These are phyloP conservation scores for Zosterops lateralis DNA, from an alignment of 2,113 vertebrate species.

Conservation along the genomic window DNA sequence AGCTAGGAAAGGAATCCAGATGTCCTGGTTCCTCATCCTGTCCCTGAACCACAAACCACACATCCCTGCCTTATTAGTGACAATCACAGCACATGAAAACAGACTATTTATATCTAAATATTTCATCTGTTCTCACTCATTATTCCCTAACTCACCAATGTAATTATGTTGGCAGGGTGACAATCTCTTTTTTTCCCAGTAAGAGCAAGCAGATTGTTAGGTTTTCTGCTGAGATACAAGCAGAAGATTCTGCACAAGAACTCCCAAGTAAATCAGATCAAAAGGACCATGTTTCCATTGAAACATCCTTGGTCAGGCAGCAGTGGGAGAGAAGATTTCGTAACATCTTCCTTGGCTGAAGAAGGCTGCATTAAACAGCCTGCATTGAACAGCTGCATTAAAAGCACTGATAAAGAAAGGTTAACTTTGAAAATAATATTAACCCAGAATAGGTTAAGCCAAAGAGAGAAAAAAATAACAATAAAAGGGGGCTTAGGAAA, in stretches of 20 bases:
- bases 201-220: constrained; percentile 41
- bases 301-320: not conserved
- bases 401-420: not conserved
- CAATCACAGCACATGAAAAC: constrained; percentile 43
- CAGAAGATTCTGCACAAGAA: not conserved
- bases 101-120: constrained; percentile 62
- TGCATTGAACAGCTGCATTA: not conserved
- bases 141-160: constrained; percentile 49
- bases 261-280: constrained; percentile 4
- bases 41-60: constrained; percentile 52
- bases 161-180: constrained; percentile 45
- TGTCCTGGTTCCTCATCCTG: constrained; percentile 59
- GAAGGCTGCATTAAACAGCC: not conserved
- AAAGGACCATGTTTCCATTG: not conserved
- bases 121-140: constrained; percentile 58
- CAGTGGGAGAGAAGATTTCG: not conserved
- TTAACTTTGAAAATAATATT: not conserved
- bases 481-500: not conserved
- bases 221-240: constrained; percentile 34
- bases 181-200: constrained; percentile 2
- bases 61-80: constrained; percentile 30
- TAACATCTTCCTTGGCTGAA: not conserved
- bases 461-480: not conserved
- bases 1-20: constrained; percentile 42
- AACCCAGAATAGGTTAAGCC: not conserved